Conservation (phyloP, 2,797 vertebrate species). For the Yasuhikotakia modesta region DNA sequence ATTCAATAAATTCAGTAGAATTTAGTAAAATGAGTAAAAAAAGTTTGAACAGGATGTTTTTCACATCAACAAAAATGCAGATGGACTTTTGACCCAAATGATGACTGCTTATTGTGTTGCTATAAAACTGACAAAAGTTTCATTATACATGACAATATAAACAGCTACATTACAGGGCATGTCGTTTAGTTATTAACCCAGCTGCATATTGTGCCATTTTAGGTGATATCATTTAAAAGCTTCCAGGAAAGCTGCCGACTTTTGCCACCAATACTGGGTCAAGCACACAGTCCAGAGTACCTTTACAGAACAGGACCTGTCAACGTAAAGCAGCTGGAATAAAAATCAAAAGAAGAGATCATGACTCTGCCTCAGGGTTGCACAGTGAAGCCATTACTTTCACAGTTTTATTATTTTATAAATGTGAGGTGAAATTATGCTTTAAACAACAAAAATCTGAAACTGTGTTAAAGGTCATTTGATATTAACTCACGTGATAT, state of each 20-base stretch:
- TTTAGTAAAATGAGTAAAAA: no score
- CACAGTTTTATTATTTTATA: conserved; percentile 17
- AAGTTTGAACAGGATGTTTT: no score
- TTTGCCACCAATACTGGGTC: not conserved
- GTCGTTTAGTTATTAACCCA: conserved; percentile 3
- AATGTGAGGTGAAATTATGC: not conserved
- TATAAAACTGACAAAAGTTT: no score
- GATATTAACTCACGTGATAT: no score
- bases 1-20: no score
- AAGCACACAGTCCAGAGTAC: conserved; percentile 12
- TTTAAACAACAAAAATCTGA: not conserved
- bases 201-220: not conserved
- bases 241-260: not conserved
- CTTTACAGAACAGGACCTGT: conserved; percentile 11
- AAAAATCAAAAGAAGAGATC: conserved; percentile 20
- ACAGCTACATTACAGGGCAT: not conserved
- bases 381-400: not conserved
- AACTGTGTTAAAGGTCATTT: not conserved
- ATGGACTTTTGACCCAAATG: no score
- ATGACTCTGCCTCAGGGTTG: conserved; percentile 19
- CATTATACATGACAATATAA: no score
- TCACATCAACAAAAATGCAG: no score
- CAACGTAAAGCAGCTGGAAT: conserved; percentile 31
- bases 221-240: conserved; percentile 17
- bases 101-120: no score